Evolutionary conservation across 92 coral and sea anemone genomes (phyloP).

Genomic region (Palythoa grandis): DNA sequence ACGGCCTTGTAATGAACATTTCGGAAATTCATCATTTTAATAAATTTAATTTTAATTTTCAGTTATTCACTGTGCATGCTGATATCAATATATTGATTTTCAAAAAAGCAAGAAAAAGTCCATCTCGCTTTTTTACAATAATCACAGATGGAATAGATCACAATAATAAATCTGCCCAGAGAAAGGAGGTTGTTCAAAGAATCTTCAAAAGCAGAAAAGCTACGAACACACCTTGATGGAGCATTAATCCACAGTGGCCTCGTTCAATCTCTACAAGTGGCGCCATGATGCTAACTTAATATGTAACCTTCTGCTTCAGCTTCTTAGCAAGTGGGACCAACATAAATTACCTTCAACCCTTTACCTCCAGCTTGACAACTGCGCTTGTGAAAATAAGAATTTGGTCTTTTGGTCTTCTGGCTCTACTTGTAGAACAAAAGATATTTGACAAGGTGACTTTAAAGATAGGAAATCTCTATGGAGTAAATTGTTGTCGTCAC

Average conservation of each 20-base stretch:
- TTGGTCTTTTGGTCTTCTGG: slow-evolving; percentile 43
- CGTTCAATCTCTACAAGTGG: slow-evolving; percentile 63
- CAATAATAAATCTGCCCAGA: slow-evolving; percentile 47
- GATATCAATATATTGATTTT: too few species aligned
- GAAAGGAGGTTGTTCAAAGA: slow-evolving; percentile 24
- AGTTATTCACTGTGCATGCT: too few species aligned
- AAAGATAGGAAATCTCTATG: too few species aligned
- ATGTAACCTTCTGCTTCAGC: slow-evolving; percentile 47
- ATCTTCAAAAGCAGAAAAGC: background rate
- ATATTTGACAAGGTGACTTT: slow-evolving; percentile 60
- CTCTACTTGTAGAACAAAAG: slow-evolving; percentile 53
- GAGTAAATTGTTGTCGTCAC: too few species aligned
- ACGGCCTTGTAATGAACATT: too few species aligned
- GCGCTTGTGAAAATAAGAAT: slow-evolving; percentile 61
- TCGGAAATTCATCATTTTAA: too few species aligned
- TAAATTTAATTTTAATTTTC: too few species aligned
- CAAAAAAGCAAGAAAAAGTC: slow-evolving; percentile 46
- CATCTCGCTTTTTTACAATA: slow-evolving; percentile 43
- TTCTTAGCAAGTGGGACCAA: slow-evolving; percentile 47
- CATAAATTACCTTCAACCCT: slow-evolving; percentile 58
- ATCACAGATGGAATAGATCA: slow-evolving; percentile 57
- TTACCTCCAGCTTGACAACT: slow-evolving; percentile 66
- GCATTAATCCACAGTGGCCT: slow-evolving; percentile 55
- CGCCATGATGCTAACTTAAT: slow-evolving; percentile 73
- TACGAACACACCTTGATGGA: slow-evolving; percentile 64